phyloP scores from a whole-genome alignment of 2,888 invertebrate genomes.

The Drosophila neoperkinsi region DNA sequence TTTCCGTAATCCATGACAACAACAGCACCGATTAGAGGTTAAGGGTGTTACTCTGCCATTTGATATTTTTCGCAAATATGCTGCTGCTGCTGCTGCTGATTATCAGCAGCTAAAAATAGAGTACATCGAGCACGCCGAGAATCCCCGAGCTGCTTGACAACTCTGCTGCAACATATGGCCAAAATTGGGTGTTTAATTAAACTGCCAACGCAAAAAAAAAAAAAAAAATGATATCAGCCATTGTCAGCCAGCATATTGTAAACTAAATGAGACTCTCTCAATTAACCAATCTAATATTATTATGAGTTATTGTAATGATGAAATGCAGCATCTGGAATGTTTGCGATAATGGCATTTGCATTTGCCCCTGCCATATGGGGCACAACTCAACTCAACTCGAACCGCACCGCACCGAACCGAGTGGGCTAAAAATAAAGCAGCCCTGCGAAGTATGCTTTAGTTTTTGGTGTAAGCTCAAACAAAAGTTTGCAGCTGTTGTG shows the following conservation, averaged over 20 bases:
- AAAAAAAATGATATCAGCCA: conserved; percentile 36
- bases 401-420: not conserved
- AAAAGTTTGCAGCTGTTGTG: conserved; percentile 10
- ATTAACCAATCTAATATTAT: not conserved
- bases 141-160: conserved; percentile 34
- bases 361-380: conserved; percentile 56
- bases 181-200: conserved; percentile 43
- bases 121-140: conserved; percentile 5
- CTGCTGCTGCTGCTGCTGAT: conserved; percentile 45
- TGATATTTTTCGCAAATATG: conserved; percentile 54
- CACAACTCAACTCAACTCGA: not conserved
- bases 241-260: conserved; percentile 33
- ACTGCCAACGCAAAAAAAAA: conserved; percentile 12
- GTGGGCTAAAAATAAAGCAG: conserved; percentile 20
- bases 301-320: not conserved
- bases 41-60: conserved; percentile 30
- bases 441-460: conserved; percentile 62
- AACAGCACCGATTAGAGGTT: conserved; percentile 24
- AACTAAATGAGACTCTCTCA: conserved; percentile 26
- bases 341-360: conserved; percentile 3
- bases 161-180: conserved; percentile 43
- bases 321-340: conserved; percentile 8
- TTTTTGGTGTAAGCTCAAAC: conserved; percentile 21
- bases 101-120: conserved; percentile 67
- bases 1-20: conserved; percentile 43